phyloP scores from a whole-genome alignment of 1,140 invertebrate species.

The Bilobella aurantiaca region DNA sequence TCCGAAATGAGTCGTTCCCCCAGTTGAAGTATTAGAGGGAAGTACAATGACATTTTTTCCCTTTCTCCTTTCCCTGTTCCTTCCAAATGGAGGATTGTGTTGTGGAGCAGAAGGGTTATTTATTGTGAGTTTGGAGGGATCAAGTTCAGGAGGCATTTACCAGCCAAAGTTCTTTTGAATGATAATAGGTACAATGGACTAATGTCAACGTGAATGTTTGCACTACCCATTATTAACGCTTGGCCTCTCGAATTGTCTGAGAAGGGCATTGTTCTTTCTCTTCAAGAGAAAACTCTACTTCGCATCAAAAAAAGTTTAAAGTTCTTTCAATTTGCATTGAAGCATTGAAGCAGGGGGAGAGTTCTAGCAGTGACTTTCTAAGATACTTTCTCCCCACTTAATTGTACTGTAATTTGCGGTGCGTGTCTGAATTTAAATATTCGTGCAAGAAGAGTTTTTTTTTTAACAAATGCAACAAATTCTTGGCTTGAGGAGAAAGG shows the following conservation, averaged over 20 bases:
- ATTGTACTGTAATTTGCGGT: no score
- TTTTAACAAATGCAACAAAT: no score
- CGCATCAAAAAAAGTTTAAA: neutral
- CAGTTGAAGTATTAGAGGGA: neutral
- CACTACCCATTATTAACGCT: conserved; percentile 5
- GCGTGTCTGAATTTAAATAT: no score
- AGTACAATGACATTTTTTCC: conserved; percentile 1
- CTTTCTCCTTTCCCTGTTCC: no score
- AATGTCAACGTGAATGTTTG: conserved; percentile 6
- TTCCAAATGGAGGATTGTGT: neutral
- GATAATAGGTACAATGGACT: neutral
- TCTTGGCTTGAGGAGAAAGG: no score
- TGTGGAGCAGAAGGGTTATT: conserved; percentile 6
- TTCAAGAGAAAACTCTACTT: neutral
- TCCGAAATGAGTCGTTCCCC: neutral
- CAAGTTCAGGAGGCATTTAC: conserved; percentile 9
- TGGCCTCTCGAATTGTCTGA: neutral
- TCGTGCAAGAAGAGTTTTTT: no score
- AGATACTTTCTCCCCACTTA: no score
- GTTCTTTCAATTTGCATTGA: no score
- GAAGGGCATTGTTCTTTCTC: neutral
- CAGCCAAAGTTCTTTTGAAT: neutral
- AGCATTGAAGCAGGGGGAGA: no score
- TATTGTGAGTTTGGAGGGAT: neutral
- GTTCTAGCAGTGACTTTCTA: no score